Base-by-base conservation (phyloP, 2,888 invertebrate genomes). In the Latrodectus hesperus region DNA sequence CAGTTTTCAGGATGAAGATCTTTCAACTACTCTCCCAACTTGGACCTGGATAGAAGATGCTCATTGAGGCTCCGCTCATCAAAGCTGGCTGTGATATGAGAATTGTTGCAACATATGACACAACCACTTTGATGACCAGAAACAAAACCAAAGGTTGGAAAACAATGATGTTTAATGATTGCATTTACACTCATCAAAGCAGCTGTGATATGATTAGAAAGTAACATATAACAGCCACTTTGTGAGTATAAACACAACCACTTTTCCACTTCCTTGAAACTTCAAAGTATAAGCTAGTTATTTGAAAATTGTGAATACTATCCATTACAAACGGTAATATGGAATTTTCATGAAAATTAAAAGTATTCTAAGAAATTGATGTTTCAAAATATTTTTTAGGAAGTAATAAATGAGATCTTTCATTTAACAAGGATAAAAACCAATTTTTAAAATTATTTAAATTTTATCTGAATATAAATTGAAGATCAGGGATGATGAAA, bases 1-100 rank as follows among this genome's bases (percentile, higher is more conserved):
- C 14, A 26, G 78, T 26, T n/a, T 38, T 49, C 26, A 4, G 38
- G 38, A 38, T 3, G 5, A 38, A 6, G 38, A 38, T 38, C 6
- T 38, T 38, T 38, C 38, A 38, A 38, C 1, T 38, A 38, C 60
- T 71, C 64, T 60, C 12, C 60, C 6, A 38, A 60, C 6, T 60
- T 60, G 60, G n/a, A 11, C 6, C 60, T 60, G 60, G 38, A 38
- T 38, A 38, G 38, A 38, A 38, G 38, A 38, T 38, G 38, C 38
- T 38, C 38, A 17, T 72, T 67, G 77, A 60, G 74, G 77, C 81
- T 86, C 88, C 88, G 81, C 91, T 91, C 91, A 93, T 97, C 97
- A 97, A 97, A 96, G 97, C 97, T 97, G 97, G 97, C 97, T 98
- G 97, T 98, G 97, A 97, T 98, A 97, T 96, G 97, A 93, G 92